These are phyloP conservation scores for Machimus atricapillus DNA, from an alignment of 2,888 invertebrate species.

Conservation along the genomic window DNA sequence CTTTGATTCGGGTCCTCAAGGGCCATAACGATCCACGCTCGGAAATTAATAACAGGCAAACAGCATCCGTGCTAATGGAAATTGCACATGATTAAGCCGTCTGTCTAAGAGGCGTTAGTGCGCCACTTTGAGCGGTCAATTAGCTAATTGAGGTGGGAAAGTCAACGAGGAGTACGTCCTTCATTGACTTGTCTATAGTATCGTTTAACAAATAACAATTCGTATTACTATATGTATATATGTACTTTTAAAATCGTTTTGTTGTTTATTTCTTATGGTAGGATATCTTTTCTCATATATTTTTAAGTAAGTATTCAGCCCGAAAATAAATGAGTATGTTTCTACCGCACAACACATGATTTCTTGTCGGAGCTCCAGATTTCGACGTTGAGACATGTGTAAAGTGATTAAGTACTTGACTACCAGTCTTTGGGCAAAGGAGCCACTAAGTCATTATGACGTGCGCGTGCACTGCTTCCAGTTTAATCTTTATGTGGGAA, in stretches of 20 bases:
- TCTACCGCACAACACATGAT: not conserved
- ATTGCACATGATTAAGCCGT: conserved; percentile 33
- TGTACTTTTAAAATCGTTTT: not conserved
- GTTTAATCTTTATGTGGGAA: not conserved
- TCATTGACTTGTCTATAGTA: not conserved
- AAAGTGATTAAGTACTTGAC: conserved; percentile 42
- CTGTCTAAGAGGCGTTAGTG: not conserved
- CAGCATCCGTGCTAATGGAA: conserved; percentile 8
- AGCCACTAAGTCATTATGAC: conserved; percentile 33
- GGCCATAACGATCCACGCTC: conserved; percentile 7
- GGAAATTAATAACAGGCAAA: conserved; percentile 27
- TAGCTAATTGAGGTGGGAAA: not conserved
- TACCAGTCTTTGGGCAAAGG: conserved; percentile 26
- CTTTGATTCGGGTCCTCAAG: conserved; percentile 34
- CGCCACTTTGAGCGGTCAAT: not conserved
- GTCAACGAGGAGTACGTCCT: not conserved
- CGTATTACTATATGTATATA: not conserved
- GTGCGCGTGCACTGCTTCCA: not conserved
- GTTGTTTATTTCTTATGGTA: no score
- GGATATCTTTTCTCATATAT: no score
- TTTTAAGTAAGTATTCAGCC: not conserved
- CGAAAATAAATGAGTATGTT: not conserved
- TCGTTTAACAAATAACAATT: not conserved
- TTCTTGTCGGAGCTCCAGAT: conserved; percentile 34
- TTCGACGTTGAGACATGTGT: conserved; percentile 42